phyloP scores from a whole-genome alignment of 2,888 invertebrate genomes.

The Podabrus alpinus region DNA sequence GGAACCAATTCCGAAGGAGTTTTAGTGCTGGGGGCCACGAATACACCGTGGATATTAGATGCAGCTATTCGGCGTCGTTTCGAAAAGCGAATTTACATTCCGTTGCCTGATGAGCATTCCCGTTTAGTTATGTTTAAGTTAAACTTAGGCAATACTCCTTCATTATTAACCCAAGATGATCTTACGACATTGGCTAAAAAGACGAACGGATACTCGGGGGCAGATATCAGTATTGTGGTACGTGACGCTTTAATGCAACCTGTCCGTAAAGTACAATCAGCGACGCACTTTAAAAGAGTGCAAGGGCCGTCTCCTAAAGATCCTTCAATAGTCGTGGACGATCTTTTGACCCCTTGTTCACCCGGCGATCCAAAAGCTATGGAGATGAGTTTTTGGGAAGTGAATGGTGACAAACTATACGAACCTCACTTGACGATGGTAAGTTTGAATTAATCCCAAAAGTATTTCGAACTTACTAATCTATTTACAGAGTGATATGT shows the following conservation, averaged over 20 bases:
- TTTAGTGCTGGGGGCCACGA: constrained; percentile 89
- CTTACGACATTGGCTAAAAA: constrained; percentile 78
- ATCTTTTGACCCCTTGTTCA: constrained; percentile 93
- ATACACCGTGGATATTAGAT: constrained; percentile 97
- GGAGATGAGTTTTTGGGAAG: constrained; percentile 98
- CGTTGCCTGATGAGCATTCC: constrained; percentile 93
- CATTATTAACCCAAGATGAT: constrained; percentile 83
- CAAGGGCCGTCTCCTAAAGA: constrained; percentile 86
- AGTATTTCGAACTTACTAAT: background rate
- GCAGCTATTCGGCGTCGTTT: constrained; percentile 95
- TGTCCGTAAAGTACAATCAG: constrained; percentile 96
- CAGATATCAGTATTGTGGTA: constrained; percentile 96
- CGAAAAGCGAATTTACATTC: constrained; percentile 98
- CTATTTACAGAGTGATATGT: constrained; percentile 78
- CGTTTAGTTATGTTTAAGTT: constrained; percentile 93
- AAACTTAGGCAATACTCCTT: constrained; percentile 89
- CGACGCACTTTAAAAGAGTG: constrained; percentile 91
- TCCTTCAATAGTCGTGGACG: constrained; percentile 79
- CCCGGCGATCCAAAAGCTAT: constrained; percentile 92
- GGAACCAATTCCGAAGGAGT: constrained; percentile 96
- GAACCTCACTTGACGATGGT: constrained; percentile 97
- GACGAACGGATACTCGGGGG: constrained; percentile 97
- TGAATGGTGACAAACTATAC: constrained; percentile 90
- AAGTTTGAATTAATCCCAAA: constrained; percentile 38
- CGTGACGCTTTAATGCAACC: constrained; percentile 97